These are phyloP conservation scores for Triops cancriformis DNA, from an alignment of 1,140 invertebrate genomes.

Conservation along the genomic window DNA sequence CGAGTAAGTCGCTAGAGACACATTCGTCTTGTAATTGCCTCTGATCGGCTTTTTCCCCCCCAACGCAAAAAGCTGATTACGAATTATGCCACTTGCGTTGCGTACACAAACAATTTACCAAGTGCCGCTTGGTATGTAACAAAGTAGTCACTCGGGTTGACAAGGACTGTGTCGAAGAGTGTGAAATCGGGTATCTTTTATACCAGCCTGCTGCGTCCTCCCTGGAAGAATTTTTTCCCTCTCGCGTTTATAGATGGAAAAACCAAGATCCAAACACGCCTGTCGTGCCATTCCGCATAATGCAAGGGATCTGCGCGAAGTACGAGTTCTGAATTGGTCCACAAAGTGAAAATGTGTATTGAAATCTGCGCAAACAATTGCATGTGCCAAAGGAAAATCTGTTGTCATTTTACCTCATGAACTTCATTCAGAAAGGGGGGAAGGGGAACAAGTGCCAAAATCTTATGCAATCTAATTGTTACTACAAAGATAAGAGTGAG, in stretches of 20 bases:
- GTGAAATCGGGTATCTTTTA: neutral
- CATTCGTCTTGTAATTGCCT: neutral
- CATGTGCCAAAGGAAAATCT: neutral
- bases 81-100: neutral
- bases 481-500: neutral
- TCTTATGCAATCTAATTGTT: neutral
- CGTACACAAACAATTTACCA: neutral
- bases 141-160: neutral
- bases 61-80: neutral
- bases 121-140: neutral
- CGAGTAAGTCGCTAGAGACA: neutral
- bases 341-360: neutral
- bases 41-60: neutral
- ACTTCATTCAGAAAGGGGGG: neutral
- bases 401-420: too few relatives aligned
- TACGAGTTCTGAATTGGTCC: neutral
- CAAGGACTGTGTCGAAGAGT: neutral
- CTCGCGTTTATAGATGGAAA: neutral
- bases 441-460: neutral
- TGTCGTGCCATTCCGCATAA: neutral
- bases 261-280: neutral
- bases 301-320: neutral
- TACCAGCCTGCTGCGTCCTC: neutral
- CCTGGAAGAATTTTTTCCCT: neutral
- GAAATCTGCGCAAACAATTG: neutral